Evolutionary conservation across 2,113 vertebrate genomes (phyloP).

Genomic region (Megaceryle torquata): DNA sequence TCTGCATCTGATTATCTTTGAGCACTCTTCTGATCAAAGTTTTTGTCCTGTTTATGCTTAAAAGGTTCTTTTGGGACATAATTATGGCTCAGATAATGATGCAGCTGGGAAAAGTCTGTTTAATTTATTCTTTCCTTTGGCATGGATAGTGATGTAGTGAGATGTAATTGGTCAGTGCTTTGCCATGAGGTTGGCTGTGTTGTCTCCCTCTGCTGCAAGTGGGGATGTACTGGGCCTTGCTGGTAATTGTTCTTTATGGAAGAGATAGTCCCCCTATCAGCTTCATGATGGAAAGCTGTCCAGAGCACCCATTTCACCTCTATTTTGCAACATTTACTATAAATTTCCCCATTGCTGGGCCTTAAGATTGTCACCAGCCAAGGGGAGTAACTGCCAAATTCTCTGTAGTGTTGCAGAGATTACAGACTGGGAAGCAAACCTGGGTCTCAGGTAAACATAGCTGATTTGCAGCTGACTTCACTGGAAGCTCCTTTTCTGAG

Average conservation of each 20-base stretch:
- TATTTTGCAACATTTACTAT: not conserved
- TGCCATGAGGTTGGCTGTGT: not conserved
- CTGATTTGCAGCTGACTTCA: not conserved
- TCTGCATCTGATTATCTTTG: not conserved
- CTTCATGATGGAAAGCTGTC: not conserved
- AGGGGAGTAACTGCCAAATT: not conserved
- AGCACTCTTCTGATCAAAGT: not conserved
- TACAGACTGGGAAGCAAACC: not conserved
- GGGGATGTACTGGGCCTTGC: not conserved
- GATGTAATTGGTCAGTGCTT: not conserved
- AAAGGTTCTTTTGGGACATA: not conserved
- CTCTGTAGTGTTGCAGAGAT: not conserved
- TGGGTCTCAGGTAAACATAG: not conserved
- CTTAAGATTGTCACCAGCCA: not conserved
- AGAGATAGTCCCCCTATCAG: not conserved
- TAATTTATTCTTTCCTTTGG: not conserved
- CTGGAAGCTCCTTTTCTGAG: not conserved
- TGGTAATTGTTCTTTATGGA: not conserved
- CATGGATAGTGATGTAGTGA: not conserved
- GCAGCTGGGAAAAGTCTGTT: not conserved
- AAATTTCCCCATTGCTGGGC: not conserved
- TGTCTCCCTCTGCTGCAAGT: not conserved
- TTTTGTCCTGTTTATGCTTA: not conserved
- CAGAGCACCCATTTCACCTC: not conserved
- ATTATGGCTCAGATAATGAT: not conserved